phyloP scores from a whole-genome alignment of 1,140 invertebrate species.

The Thaumatotibia leucotreta region DNA sequence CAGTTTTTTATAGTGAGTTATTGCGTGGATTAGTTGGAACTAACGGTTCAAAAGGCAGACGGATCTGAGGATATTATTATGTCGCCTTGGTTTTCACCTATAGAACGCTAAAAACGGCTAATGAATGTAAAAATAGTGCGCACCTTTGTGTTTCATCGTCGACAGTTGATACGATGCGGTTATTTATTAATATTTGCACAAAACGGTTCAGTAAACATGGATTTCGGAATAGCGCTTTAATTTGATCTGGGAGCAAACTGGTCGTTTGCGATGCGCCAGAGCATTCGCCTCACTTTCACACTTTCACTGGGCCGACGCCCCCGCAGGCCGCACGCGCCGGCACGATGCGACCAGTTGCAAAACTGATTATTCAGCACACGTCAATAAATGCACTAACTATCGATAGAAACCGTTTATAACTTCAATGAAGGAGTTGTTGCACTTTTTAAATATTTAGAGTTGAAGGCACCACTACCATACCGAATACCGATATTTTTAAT shows the following conservation, averaged over 20 bases:
- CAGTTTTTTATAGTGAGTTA: no score
- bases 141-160: no score
- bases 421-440: neutral
- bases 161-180: no score
- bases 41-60: no score
- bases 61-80: no score
- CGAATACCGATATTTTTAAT: no score
- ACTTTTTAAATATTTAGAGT: neutral
- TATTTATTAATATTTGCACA: neutral
- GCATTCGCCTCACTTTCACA: constrained; percentile 71
- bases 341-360: constrained; percentile 52
- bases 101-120: no score
- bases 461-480: neutral
- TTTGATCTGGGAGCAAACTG: neutral
- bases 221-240: neutral
- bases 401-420: neutral
- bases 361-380: constrained; percentile 61
- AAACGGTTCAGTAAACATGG: neutral
- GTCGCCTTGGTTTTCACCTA: no score
- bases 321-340: constrained; percentile 32
- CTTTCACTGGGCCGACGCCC: constrained; percentile 69
- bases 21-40: no score
- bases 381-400: constrained; percentile 4
- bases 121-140: no score
- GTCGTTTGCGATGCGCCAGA: constrained; percentile 34